phyloP scores from a whole-genome alignment of 2,113 vertebrate species.

The Heptranchias perlo region DNA sequence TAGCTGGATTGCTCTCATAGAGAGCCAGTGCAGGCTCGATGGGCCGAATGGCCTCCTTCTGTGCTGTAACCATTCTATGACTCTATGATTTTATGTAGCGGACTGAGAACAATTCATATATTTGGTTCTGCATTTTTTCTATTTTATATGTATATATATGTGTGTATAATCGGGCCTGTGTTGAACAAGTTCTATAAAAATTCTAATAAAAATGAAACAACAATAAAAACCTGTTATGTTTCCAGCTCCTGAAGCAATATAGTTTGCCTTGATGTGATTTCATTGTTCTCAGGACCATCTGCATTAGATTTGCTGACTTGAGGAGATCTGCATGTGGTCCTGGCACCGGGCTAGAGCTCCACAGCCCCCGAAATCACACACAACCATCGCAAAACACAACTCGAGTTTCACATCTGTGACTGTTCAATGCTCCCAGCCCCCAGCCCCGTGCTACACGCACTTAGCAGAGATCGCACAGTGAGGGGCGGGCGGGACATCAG shows the following conservation, averaged over 20 bases:
- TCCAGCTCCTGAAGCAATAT: conserved; percentile 36
- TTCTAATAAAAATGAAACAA: conserved; percentile 29
- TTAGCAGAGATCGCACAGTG: not conserved
- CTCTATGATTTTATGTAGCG: too few species aligned
- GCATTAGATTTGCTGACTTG: conserved; percentile 48
- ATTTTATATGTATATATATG: not conserved
- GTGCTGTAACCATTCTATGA: too few species aligned
- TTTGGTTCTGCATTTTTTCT: not conserved
- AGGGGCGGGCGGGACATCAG: not conserved
- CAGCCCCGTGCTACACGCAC: not conserved
- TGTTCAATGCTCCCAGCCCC: not conserved
- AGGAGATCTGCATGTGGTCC: conserved; percentile 43
- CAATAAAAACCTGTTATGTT: conserved; percentile 35
- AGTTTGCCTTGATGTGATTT: conserved; percentile 34
- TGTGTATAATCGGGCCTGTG: conserved; percentile 3
- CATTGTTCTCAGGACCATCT: conserved; percentile 48
- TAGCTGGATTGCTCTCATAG: too few species aligned
- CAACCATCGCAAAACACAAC: conserved; percentile 39
- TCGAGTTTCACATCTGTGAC: conserved; percentile 31
- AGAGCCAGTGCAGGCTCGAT: too few species aligned
- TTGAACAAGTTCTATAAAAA: conserved; percentile 30
- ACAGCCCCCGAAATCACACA: too few species aligned
- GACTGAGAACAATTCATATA: too few species aligned
- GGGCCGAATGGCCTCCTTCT: too few species aligned
- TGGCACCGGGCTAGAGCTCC: conserved; percentile 45